These are phyloP conservation scores for Podiceps cristatus DNA, from an alignment of 2,113 vertebrate genomes.

Conservation along the genomic window DNA sequence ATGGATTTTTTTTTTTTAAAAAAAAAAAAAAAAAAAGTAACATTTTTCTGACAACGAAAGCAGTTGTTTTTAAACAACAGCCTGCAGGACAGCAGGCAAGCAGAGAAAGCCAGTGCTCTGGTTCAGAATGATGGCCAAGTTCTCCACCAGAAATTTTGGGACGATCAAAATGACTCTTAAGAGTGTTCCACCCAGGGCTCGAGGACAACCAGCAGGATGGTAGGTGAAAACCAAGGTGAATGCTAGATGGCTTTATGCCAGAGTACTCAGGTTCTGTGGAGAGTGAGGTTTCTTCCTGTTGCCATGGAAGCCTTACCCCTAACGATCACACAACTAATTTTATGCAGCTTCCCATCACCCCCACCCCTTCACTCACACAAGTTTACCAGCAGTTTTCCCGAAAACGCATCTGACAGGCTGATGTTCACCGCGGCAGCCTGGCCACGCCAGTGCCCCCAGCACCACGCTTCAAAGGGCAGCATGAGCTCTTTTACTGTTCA, in stretches of 20 bases:
- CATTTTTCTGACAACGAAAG: neutral
- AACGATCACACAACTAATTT: fast-evolving
- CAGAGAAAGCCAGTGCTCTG: neutral
- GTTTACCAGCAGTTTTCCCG: neutral
- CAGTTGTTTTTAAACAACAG: neutral
- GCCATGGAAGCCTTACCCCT: neutral
- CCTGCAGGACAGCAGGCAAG: neutral
- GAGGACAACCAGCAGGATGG: neutral
- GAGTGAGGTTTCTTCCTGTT: neutral
- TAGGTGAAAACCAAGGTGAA: neutral
- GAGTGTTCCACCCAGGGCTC: neutral
- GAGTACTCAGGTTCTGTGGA: neutral
- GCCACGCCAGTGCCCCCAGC: neutral
- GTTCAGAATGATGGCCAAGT: neutral
- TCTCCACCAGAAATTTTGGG: neutral
- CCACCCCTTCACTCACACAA: fast-evolving
- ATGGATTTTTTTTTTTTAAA: neutral
- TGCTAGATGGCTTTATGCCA: neutral
- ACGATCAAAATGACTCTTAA: neutral
- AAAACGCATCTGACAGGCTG: neutral
- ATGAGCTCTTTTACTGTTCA: neutral
- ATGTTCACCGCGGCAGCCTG: neutral
- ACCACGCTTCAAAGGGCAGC: neutral
- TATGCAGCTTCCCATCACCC: neutral
- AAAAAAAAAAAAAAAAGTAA: neutral